Base-by-base conservation (phyloP, 2,797 vertebrate species). In the Zalophus californianus region DNA sequence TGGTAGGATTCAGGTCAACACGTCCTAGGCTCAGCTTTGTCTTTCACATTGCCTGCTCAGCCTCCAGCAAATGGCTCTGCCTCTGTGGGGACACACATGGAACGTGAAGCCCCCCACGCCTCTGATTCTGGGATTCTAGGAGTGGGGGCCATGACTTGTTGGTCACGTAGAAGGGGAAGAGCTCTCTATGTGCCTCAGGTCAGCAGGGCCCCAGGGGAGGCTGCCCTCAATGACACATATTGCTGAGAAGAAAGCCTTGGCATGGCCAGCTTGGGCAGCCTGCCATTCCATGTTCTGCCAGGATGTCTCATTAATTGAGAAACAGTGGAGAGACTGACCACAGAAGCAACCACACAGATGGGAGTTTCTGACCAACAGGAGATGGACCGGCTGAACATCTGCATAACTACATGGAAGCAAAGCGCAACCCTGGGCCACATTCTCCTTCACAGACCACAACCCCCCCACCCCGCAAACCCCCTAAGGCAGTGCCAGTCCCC, bases 241-340 rank as follows among this genome's bases (percentile, higher is more conserved):
- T 27, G 15, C 6, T 0, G 1, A 62, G 54, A 87, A 13, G 32
- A 32, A 16, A 21, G 83, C 35, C 21, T 32, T 15, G 25, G 80
- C 73, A 86, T 1, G 58, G 86, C 64, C 72, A 29, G 73, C 72
- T 78, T 25, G 77, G 90, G 90, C 21, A 1, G 58, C 60, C 38
- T 89, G 54, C 32, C 88, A 95, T 96, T 96, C 94, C 54, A 94
- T 93, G 84, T 90, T 91, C 77, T 78, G 50, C 27, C 2, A 41
- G 20, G 10, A 92, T 41, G 89, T 70, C 86, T 50, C 94, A 54
- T 84, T 88, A 58, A 94, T 54, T 92, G 25, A 90, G 58, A 64
- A 44, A 75, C 50, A 16, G 52, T 38, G 38, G 32, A n/a, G 38
- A 85, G 52, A 68, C 16, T 27, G 52, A 52, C 32, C 75, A 68